Evolutionary conservation across 2,797 vertebrate species (phyloP), one percentile per base, ranked within the genome.

Genomic region (Sebastiscus tertius): DNA sequence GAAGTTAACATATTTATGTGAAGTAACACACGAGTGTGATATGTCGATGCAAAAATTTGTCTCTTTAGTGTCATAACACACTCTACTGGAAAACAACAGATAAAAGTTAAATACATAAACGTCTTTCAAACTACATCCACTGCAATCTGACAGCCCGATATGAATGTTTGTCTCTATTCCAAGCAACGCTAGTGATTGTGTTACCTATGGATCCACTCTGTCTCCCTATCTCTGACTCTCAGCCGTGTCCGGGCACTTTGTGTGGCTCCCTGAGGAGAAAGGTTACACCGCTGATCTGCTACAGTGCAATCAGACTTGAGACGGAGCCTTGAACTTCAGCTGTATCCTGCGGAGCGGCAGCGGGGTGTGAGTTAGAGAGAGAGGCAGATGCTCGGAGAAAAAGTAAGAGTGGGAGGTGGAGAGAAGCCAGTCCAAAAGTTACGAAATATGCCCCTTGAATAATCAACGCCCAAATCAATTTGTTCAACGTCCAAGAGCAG

Each of bases 401-500:
- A 83, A 87, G 65, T 39, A 61, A 4, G 70, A 86, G 86, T 73
- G 63, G 75, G 81, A 86, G 79, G 81, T 81, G 85, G 82, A 77
- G n/a, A 58, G 60, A 72, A 87, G 86, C 82, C 85, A 83, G 90
- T 88, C 85, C 85, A 84, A 86, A 92, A 91, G 89, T 91, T 89
- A 76, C 63, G 81, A 92, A 89, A 93, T 76, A 64, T 84, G 81
- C 77, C 84, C 82, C 84, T 87, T 84, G 87, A 92, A 93, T 93
- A 92, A 94, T 93, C 94, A 77, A 85, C 81, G 24, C 49, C 81
- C 71, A 84, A 93, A 93, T 94, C 90, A 87, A 94, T 94, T 92
- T 91, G 90, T 93, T 93, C 92, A 73, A 87, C 63, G 85, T 89
- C 87, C 83, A 88, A 88, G 79, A 88, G 80, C 54, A 88, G 85